These are phyloP conservation scores for Rhabdomys dilectus DNA, from an alignment of 2,113 vertebrate species.

Conservation along the genomic window DNA sequence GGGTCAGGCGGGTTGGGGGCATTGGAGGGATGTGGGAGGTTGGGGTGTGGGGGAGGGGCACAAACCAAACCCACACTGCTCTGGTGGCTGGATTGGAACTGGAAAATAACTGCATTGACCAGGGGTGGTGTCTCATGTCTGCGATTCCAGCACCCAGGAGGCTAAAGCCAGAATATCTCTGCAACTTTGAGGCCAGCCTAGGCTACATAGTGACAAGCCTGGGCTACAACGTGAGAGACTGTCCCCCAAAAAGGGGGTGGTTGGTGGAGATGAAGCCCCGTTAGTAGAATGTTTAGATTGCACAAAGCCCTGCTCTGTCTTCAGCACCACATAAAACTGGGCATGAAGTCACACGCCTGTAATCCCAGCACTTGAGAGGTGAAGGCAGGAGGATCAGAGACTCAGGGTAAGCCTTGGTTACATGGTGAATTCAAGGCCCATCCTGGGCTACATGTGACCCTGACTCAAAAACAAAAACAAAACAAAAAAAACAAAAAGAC, in stretches of 20 bases:
- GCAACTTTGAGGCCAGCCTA: neutral
- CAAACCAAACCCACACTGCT: neutral
- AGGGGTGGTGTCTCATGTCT: too few species aligned
- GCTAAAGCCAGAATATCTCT: neutral
- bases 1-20: neutral
- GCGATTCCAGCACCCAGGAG: neutral
- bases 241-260: neutral
- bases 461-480: neutral
- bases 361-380: neutral
- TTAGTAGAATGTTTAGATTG: neutral
- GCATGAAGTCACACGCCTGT: too few species aligned
- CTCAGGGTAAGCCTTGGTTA: neutral
- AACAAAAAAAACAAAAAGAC: neutral
- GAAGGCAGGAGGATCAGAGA: neutral
- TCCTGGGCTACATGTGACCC: neutral
- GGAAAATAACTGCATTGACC: neutral
- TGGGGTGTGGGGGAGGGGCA: rapidly evolving
- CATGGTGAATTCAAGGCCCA: neutral
- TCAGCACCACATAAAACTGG: neutral
- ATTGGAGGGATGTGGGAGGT: neutral
- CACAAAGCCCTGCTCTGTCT: neutral
- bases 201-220: neutral
- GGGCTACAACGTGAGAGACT: neutral
- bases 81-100: neutral
- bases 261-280: neutral